Base-by-base conservation (phyloP, 2,797 vertebrate genomes). In the Crax fasciolata region DNA sequence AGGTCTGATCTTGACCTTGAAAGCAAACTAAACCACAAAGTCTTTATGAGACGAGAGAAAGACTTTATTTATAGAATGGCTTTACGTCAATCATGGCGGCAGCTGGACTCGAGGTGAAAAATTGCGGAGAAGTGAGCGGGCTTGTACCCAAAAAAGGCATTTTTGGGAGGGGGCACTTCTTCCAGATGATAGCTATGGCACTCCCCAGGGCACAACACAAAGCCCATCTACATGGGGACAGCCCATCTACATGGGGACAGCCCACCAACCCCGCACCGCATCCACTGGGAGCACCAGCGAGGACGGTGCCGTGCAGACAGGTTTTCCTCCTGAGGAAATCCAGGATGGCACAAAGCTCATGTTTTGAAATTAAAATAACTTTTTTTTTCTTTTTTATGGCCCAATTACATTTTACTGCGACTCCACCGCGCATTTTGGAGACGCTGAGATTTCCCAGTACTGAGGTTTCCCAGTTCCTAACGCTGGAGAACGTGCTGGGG, bases 41-140 rank as follows among this genome's bases (percentile, higher is more conserved):
- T 98, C 98, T 99, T 98, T 98, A 98, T 97, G 97, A 98, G 97
- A 97, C 87, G 94, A 98, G 97, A 98, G 94, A 98, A 98, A 98
- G 98, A 98, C 97, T 98, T 98, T 99, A 99, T 99, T 99, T 99
- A 99, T 99, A 99, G 98, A 99, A 98, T 98, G 98, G 98, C 98
- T 98, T 98, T 97, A 96, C 97, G 98, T 98, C 98, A 98, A 98
- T 99, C 99, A 98, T 51, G 59, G 97, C 57, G 48, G 97, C 98
- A 98, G 98, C 98, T 94, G 98, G 98, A 97, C 97, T 96, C 55
- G 39, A 63, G 61, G 61, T 63, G 61, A 63, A 63, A 63, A 63
- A 63, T 63, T 63, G 41, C 61, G 20, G 27, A 30, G 61, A 63
- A 63, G 61, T 19, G 61, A 63, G 61, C 6, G 61, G 39, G 61